These are phyloP conservation scores for Lacerta bilineata DNA, from an alignment of 2,797 vertebrate genomes.

Conservation along the genomic window DNA sequence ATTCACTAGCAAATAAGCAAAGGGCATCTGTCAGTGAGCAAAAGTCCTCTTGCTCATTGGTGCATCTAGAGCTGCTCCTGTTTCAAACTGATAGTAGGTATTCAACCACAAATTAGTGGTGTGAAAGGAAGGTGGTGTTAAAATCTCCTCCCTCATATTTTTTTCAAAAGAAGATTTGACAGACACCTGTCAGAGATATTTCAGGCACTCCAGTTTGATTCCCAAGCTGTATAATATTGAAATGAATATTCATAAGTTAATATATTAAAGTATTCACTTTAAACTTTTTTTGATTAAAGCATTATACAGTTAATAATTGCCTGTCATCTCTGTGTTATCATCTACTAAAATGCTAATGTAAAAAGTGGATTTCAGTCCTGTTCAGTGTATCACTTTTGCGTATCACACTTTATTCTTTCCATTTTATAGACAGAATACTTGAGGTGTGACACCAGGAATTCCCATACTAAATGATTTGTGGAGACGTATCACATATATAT, in stretches of 20 bases:
- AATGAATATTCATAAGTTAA: neutral
- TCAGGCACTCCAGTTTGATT: neutral
- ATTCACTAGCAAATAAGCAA: neutral
- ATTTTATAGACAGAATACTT: neutral
- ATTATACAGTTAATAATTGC: neutral
- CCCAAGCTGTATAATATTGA: slow-evolving; percentile 1
- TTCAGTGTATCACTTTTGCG: neutral
- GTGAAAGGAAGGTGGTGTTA: neutral
- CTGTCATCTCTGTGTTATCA: neutral
- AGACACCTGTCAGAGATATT: slow-evolving; percentile 1
- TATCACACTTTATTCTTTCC: neutral
- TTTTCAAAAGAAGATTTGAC: slow-evolving; percentile 7
- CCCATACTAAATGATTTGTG: neutral
- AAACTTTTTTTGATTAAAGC: neutral
- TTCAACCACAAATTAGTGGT: neutral
- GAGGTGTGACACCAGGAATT: neutral
- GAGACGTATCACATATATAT: neutral
- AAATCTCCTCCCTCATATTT: neutral
- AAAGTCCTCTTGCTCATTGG: slow-evolving; percentile 1
- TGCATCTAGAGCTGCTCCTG: neutral
- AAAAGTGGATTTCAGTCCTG: neutral
- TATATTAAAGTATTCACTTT: neutral
- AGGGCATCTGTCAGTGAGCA: neutral
- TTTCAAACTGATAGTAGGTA: neutral
- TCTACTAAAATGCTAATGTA: neutral